These are phyloP conservation scores for Ypsolopha sequella DNA, from an alignment of 2,888 invertebrate genomes.

Conservation along the genomic window DNA sequence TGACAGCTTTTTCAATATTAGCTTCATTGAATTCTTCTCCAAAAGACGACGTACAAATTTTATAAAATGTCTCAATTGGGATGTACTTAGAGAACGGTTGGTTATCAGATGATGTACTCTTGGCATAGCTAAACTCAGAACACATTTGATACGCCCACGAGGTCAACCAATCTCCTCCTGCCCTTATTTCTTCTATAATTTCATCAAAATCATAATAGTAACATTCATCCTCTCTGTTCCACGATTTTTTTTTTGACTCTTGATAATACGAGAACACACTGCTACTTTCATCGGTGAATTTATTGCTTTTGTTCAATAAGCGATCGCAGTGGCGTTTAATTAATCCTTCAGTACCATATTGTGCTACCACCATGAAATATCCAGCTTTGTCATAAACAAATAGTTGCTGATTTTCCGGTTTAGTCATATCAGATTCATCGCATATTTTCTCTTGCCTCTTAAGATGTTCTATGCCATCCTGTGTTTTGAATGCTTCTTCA, in stretches of 20 bases:
- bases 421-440: constrained; percentile 32
- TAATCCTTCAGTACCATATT: constrained; percentile 32
- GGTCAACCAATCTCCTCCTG: constrained; percentile 20
- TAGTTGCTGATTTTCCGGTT: constrained; percentile 36
- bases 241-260: constrained; percentile 11
- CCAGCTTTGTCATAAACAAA: constrained; percentile 37
- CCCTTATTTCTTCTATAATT: constrained; percentile 26
- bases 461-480: constrained; percentile 30
- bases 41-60: constrained; percentile 46
- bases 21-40: constrained; percentile 41
- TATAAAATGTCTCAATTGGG: constrained; percentile 44
- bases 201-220: constrained; percentile 35
- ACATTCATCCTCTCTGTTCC: constrained; percentile 27
- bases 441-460: constrained; percentile 49
- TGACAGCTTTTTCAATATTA: constrained; percentile 41
- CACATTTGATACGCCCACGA: constrained; percentile 82
- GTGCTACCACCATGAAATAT: constrained; percentile 34
- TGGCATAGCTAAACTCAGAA: constrained; percentile 82
- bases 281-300: constrained; percentile 16
- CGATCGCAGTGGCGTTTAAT: constrained; percentile 34
- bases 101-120: constrained; percentile 68
- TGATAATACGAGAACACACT: not conserved
- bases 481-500: constrained; percentile 28
- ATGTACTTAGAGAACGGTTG: constrained; percentile 71
- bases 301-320: constrained; percentile 14